Evolutionary conservation across 2,113 vertebrate genomes (phyloP).

Genomic region (Lepus americanus): DNA sequence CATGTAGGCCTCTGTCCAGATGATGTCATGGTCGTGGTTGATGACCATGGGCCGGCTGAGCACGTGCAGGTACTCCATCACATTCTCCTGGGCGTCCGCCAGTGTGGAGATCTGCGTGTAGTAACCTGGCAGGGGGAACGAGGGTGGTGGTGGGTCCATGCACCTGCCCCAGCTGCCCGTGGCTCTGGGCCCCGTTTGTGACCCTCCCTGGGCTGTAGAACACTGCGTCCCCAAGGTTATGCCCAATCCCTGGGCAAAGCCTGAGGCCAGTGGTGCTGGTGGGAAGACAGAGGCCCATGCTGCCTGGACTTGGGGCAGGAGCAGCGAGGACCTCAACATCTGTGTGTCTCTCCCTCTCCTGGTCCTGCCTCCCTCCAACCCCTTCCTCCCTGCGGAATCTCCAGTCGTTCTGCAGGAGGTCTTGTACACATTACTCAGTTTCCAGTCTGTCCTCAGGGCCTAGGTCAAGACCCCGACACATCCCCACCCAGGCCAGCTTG

Average conservation of each 20-base stretch:
- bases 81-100: conserved; percentile 97
- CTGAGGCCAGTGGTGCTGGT: too few relatives aligned
- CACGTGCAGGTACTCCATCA: conserved; percentile 98
- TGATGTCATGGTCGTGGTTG: conserved; percentile 97
- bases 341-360: background rate
- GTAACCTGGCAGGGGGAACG: conserved; percentile 89
- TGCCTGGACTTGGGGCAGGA: background rate
- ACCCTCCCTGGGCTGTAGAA: background rate
- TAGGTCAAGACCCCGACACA: background rate
- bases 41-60: conserved; percentile 99
- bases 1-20: conserved; percentile 99
- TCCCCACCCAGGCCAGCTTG: too few relatives aligned
- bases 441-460: background rate
- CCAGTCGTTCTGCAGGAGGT: background rate
- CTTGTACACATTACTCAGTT: background rate
- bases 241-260: too few relatives aligned
- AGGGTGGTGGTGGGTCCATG: rapidly evolving
- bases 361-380: too few relatives aligned
- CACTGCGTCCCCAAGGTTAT: background rate
- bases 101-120: conserved; percentile 97
- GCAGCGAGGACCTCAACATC: too few relatives aligned
- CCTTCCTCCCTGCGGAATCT: background rate
- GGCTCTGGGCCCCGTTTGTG: background rate
- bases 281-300: background rate
- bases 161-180: background rate